These are phyloP conservation scores for Pycnonotus jocosus DNA, from an alignment of 2,113 vertebrate genomes.

Conservation along the genomic window DNA sequence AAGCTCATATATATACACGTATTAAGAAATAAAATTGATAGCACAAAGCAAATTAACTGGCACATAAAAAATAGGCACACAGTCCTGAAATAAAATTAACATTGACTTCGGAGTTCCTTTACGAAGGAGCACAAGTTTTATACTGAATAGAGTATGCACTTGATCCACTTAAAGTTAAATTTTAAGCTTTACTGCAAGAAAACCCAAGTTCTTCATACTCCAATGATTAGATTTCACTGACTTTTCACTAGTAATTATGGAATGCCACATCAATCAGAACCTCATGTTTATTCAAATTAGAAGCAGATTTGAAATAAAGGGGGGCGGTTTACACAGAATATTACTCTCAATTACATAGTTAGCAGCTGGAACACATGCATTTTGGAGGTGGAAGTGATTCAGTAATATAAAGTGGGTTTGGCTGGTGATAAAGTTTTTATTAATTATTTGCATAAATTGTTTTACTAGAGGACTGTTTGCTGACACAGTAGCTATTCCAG, in stretches of 20 bases:
- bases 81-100: not conserved
- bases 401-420: not conserved
- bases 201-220: not conserved
- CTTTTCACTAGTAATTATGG: not conserved
- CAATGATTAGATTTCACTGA: not conserved
- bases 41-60: not conserved
- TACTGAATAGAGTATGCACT: not conserved
- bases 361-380: not conserved
- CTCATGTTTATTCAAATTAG: not conserved
- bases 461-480: not conserved
- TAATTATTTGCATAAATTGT: not conserved
- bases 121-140: not conserved
- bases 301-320: not conserved
- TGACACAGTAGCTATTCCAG: not conserved
- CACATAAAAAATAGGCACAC: not conserved
- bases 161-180: not conserved
- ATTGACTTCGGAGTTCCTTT: not conserved
- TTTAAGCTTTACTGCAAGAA: not conserved
- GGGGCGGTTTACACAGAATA: not conserved
- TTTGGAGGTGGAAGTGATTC: not conserved
- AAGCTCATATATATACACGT: not conserved
- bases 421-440: not conserved
- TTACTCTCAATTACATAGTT: not conserved
- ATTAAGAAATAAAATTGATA: not conserved
- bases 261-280: not conserved